Base-by-base conservation (phyloP, 1,140 invertebrate species). In the Amphibalanus amphitrite region DNA sequence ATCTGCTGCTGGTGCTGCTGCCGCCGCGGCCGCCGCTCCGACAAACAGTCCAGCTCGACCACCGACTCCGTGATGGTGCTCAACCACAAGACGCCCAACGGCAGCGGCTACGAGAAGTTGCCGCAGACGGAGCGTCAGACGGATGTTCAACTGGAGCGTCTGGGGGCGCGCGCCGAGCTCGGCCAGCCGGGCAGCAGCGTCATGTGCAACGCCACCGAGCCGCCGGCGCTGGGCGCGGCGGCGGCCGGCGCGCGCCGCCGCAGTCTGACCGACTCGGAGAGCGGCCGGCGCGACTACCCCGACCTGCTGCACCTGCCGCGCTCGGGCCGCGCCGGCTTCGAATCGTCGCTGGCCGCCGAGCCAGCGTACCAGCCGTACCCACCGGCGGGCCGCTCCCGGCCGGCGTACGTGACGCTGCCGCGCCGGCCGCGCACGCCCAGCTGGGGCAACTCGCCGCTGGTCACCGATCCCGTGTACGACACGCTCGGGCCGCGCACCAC, bases 401-500 rank as follows among this genome's bases (percentile, higher is more conserved):
- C 76, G 0, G 76, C 77, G 0, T 78, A 78, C 72, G 77, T 77
- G 20, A 78, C 76, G 0, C 90, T 94, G 71, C 91, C 91, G 0
- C 83, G 91, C 72, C 82, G 90, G 76, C 91, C 90, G 15, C 72
- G 90, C 69, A 86, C 88, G 0, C 89, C 90, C 0, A 91, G 89
- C 72, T 92, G 90, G 89, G 75, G 75, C 29, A 73, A 73, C 20
- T 59, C 71, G 25, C 72, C 75, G 3, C 25, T 79, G 13, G 75
- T 76, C 25, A 73, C 77, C 3, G 90, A 92, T 76, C 90, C 90
- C 0, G 85, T 91, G 3, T 93, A 93, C 79, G 92, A 94, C 79
- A 92, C 92, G 78, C 90, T 94, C 87, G 91, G 91, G 0, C 89
- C 90, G 29, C 83, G 91, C 75, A 89, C 92, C 20, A 93, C 91